Evolutionary conservation across 2,113 vertebrate genomes (phyloP).

Genomic region (Ptilorrhoa leucosticta): DNA sequence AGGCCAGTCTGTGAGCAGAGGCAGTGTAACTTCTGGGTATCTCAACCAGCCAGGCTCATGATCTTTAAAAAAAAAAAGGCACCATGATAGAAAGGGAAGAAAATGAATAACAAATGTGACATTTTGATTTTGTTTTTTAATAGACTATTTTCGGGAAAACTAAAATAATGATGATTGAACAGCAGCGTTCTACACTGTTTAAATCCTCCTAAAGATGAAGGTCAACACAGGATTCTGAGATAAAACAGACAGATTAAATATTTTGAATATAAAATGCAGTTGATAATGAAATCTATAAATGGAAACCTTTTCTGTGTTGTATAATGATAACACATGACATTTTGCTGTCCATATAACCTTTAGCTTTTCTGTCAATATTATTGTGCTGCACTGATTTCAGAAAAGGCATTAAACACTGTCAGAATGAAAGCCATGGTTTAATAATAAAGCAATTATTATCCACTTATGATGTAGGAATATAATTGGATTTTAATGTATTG

Average conservation of each 20-base stretch:
- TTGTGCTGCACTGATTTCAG: neutral
- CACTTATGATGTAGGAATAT: conserved; percentile 6
- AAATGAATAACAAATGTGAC: neutral
- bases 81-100: neutral
- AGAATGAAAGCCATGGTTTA: conserved; percentile 26
- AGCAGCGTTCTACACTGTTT: neutral
- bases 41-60: neutral
- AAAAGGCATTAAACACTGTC: neutral
- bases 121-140: conserved; percentile 1
- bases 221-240: neutral
- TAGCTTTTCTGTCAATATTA: conserved; percentile 39
- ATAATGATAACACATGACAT: conserved; percentile 33
- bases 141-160: neutral
- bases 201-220: conserved; percentile 33
- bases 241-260: conserved; percentile 24
- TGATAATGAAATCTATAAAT: conserved; percentile 46
- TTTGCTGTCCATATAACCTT: conserved; percentile 31
- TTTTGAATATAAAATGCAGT: conserved; percentile 10
- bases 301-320: conserved; percentile 28
- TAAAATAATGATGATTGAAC: conserved; percentile 12
- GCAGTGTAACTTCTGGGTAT: neutral
- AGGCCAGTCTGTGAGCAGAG: neutral
- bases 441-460: conserved; percentile 44
- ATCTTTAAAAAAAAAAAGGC: neutral
- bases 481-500: conserved; percentile 56